Percentiles rank a stretch among this genome's conserved stretches.
Evolutionary conservation across 2,113 vertebrate genomes (phyloP).

Genomic region (Tricholaema leucomelas): DNA sequence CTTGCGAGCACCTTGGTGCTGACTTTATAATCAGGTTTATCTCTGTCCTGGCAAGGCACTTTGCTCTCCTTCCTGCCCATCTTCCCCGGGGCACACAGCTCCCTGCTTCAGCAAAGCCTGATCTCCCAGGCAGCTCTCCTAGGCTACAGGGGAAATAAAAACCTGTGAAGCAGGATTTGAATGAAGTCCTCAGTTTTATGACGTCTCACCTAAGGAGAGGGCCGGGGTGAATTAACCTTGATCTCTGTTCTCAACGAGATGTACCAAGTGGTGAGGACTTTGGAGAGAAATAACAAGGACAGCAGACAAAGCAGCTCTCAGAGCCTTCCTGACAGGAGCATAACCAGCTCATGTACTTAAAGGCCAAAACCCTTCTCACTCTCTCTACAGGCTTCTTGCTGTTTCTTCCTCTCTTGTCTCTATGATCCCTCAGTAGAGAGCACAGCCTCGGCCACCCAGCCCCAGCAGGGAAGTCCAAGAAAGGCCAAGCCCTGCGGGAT

Average conservation of each 20-base stretch:
- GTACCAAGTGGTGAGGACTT: constrained; percentile 12
- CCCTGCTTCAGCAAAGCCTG: not conserved
- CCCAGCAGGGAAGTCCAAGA: not conserved
- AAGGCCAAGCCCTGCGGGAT: not conserved
- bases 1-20: not conserved
- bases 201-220: constrained; percentile 41
- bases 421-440: constrained; percentile 1
- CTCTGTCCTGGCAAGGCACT: not conserved
- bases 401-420: not conserved
- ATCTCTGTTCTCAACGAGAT: constrained; percentile 30
- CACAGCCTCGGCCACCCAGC: not conserved
- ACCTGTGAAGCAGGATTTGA: constrained; percentile 41
- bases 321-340: not conserved
- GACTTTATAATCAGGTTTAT: not conserved
- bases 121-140: not conserved
- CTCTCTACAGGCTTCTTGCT: not conserved
- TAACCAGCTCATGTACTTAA: constrained; percentile 4
- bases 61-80: not conserved
- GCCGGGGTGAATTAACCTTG: constrained; percentile 35
- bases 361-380: not conserved
- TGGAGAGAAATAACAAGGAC: constrained; percentile 6
- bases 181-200: constrained; percentile 37
- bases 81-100: not conserved
- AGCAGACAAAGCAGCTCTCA: not conserved
- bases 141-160: constrained; percentile 15